Conservation (phyloP, 2,888 invertebrate species). For the Drosophila nigricruria region DNA sequence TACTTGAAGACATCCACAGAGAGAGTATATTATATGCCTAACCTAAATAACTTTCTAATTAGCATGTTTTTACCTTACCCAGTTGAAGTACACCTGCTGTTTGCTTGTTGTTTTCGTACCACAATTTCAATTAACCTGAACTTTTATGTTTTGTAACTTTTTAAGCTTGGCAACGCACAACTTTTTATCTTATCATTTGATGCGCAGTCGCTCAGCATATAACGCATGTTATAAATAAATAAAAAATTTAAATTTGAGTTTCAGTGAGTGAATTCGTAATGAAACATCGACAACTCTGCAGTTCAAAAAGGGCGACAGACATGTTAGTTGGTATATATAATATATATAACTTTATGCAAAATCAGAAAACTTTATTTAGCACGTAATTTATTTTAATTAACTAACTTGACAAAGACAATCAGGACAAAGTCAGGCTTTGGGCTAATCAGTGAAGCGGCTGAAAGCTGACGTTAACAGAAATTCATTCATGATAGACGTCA, state of each 20-base stretch:
- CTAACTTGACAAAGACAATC: constrained; percentile 56
- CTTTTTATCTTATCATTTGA: constrained; percentile 20
- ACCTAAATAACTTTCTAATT: constrained; percentile 4
- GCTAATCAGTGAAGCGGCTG: constrained; percentile 30
- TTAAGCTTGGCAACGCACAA: background rate
- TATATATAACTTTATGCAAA: too few species aligned
- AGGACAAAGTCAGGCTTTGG: constrained; percentile 21
- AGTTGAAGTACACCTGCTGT: constrained; percentile 5
- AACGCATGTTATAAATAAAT: constrained; percentile 6
- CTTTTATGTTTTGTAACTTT: constrained; percentile 10
- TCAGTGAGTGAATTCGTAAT: constrained; percentile 13
- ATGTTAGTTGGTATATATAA: constrained; percentile 4
- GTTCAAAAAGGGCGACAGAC: constrained; percentile 5
- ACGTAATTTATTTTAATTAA: constrained; percentile 70
- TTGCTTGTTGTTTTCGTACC: background rate
- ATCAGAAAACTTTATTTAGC: constrained; percentile 42
- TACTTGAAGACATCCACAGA: background rate
- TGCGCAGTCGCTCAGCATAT: constrained; percentile 6
- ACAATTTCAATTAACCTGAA: constrained; percentile 16
- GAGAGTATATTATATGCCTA: background rate
- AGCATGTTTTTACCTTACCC: background rate
- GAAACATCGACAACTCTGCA: constrained; percentile 12
- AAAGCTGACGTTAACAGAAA: constrained; percentile 17
- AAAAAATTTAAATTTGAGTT: background rate
- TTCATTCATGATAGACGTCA: constrained; percentile 49